A percentile compares a stretch with the other conserved stretches of the same genome.
Conservation (phyloP, 1,140 invertebrate genomes). For the Subanguina moxae region DNA sequence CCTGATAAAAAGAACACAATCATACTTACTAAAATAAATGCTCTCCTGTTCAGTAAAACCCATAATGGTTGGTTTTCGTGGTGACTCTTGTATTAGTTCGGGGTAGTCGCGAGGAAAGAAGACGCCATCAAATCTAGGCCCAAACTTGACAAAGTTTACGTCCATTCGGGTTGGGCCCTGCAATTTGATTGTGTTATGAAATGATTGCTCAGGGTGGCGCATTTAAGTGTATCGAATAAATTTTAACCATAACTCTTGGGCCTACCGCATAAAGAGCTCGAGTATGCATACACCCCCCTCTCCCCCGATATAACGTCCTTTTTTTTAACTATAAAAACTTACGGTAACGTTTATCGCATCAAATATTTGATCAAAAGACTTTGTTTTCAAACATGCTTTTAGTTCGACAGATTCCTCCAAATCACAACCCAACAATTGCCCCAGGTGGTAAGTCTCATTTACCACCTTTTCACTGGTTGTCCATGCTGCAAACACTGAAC, state of each 20-base stretch:
- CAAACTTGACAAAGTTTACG: slow-evolving; percentile 37
- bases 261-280: slow-evolving; percentile 13
- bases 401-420: slow-evolving; percentile 25
- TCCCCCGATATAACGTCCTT: slow-evolving; percentile 7
- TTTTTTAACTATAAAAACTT: neutral
- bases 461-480: slow-evolving; percentile 12
- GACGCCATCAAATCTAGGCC: slow-evolving; percentile 33
- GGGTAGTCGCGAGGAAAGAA: slow-evolving; percentile 35
- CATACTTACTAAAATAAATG: slow-evolving; percentile 29
- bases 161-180: slow-evolving; percentile 21
- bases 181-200: no score
- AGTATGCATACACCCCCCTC: neutral
- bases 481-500: slow-evolving; percentile 32
- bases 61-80: slow-evolving; percentile 32
- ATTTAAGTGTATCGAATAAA: no score
- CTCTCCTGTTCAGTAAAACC: slow-evolving; percentile 22
- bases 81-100: slow-evolving; percentile 32
- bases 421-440: slow-evolving; percentile 20
- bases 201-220: no score
- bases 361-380: slow-evolving; percentile 27
- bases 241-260: no score
- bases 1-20: neutral
- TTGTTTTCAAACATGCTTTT: slow-evolving; percentile 32
- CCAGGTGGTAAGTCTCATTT: slow-evolving; percentile 30
- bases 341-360: slow-evolving; percentile 30